phyloP scores from a whole-genome alignment of 2,888 invertebrate species.

The Drosophila rubida region DNA sequence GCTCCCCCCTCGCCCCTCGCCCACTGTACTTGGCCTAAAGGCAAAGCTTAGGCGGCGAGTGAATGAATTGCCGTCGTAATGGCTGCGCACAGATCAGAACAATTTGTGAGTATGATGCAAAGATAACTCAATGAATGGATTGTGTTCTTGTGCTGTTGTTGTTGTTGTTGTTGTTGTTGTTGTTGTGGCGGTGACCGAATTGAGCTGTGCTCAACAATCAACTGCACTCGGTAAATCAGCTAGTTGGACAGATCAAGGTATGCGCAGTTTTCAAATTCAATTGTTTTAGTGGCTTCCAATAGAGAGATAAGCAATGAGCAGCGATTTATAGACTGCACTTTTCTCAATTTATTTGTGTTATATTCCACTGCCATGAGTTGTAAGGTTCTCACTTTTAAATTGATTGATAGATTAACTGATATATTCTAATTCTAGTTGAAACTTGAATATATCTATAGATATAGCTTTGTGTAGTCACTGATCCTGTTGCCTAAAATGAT shows the following conservation, averaged over 20 bases:
- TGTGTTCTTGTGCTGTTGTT: slow-evolving; percentile 19
- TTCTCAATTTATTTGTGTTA: not conserved
- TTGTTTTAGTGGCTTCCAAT: slow-evolving; percentile 5
- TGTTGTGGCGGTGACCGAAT: slow-evolving; percentile 51
- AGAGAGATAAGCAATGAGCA: not conserved
- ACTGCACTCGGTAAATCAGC: slow-evolving; percentile 32
- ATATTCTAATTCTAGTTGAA: not conserved
- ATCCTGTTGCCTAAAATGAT: no score
- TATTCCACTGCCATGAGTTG: no score
- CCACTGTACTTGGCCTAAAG: not conserved
- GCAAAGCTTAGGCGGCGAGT: slow-evolving; percentile 12
- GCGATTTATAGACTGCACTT: not conserved
- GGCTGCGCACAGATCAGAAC: slow-evolving; percentile 51
- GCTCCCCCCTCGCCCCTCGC: not conserved
- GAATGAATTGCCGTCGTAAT: slow-evolving; percentile 53
- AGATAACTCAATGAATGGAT: slow-evolving; percentile 60
- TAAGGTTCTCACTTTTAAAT: no score
- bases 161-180: slow-evolving; percentile 29
- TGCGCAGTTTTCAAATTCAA: slow-evolving; percentile 5
- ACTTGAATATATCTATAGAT: no score
- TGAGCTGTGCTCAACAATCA: slow-evolving; percentile 39
- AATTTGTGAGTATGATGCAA: slow-evolving; percentile 55
- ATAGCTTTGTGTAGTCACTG: no score
- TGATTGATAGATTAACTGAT: no score
- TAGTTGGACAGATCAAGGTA: slow-evolving; percentile 16